Base-by-base conservation (phyloP, 2,797 vertebrate species). In the Chelmon rostratus region DNA sequence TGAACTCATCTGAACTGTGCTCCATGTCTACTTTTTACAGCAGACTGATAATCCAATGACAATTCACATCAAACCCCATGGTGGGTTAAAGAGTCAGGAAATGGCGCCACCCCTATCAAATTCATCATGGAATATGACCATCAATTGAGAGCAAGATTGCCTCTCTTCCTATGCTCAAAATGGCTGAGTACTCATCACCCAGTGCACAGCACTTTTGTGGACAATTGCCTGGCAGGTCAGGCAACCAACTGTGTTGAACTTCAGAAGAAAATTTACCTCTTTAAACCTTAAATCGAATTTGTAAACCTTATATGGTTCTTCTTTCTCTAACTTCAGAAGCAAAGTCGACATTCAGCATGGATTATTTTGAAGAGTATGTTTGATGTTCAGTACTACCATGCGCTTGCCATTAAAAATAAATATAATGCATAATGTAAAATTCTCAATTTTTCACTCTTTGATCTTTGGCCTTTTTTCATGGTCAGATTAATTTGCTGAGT, bases 131-230 rank as follows among this genome's bases (percentile, higher is more conserved):
- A 74, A 37, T 77, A 77, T 68, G 72, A 23, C 65, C 62, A 61
- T 86, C 76, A 64, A 52, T 77, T 76, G 23, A 73, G 25, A 23
- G 19, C 7, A n/a, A 66, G 69, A 84, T 67, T 85, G 68, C 78
- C 33, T 37, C n/a, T 35, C 18, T 73, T 59, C 63, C 33, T 52
- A 3, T 46, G 28, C 53, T 68, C 16, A 76, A 66, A 86, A 76
- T 74, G 50, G 40, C 49, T 21, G 19, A 21, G 64, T 4, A 3
- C 15, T 18, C 28, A 69, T 35, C 47, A 33, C 9, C 40, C 23
- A 54, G 52, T 28, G 12, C 59, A 52, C 19, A 28, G 44, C 54
- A 64, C n/a, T 69, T 64, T 71, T 79, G 42, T 52, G 64, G 25
- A 71, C 76, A 78, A 86, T 79, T 88, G 61, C 58, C 59, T 23